Evolutionary conservation across 2,888 invertebrate species (phyloP).

Genomic region (Atethmia centrago): DNA sequence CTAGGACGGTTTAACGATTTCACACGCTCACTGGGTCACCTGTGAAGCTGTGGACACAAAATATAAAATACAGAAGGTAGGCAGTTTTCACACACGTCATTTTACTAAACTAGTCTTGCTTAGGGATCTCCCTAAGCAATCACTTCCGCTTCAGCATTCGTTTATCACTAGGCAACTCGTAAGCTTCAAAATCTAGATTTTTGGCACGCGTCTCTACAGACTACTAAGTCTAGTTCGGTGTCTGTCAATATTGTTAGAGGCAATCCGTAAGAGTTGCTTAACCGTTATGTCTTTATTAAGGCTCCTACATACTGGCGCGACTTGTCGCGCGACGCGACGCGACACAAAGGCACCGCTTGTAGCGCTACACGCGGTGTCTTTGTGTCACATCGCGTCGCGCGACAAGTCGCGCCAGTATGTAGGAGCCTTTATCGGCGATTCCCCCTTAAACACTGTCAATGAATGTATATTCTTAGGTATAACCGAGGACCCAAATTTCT

Average conservation of each 20-base stretch:
- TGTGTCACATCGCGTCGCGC: no score
- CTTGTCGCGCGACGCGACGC: no score
- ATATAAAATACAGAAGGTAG: conserved; percentile 5
- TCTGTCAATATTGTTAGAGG: neutral
- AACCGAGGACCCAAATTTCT: no score
- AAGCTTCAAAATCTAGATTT: neutral
- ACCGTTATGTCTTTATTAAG: no score
- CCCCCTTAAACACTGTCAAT: no score
- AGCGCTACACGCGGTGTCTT: no score
- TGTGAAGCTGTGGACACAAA: conserved; percentile 19
- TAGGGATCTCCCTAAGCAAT: neutral
- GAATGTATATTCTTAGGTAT: no score
- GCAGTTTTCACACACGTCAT: neutral
- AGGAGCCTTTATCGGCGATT: no score
- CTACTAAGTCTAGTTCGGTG: neutral
- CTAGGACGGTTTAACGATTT: conserved; percentile 51
- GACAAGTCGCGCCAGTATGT: no score
- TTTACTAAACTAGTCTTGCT: no score
- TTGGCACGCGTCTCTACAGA: neutral
- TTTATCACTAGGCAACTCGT: neutral
- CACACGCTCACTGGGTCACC: conserved; percentile 47
- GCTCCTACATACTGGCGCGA: no score
- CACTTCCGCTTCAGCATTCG: neutral
- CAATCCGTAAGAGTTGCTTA: neutral
- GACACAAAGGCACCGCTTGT: no score